These are phyloP conservation scores for Sebastes hubbsi DNA, from an alignment of 2,797 vertebrate genomes.

Conservation along the genomic window DNA sequence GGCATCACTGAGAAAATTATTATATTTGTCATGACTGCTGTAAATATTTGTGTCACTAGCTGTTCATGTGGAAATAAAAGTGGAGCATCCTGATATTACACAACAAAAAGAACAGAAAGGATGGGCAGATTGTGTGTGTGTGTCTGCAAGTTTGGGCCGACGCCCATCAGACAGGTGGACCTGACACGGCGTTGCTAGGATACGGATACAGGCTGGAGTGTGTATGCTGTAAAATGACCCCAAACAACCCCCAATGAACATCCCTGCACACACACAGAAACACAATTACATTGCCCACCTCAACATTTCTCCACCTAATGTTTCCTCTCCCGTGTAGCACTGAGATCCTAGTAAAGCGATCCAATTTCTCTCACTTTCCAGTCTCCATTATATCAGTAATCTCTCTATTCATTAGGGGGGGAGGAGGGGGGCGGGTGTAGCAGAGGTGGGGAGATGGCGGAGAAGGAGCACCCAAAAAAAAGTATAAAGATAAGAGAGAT, in stretches of 20 bases:
- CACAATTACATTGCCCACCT: slow-evolving; percentile 46
- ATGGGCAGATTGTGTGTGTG: slow-evolving; percentile 3
- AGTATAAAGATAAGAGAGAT: slow-evolving; percentile 23
- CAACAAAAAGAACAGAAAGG: background rate
- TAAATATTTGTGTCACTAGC: background rate
- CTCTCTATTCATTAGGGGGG: slow-evolving; percentile 52
- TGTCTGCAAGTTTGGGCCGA: slow-evolving; percentile 34
- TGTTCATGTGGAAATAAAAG: background rate
- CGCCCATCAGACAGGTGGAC: slow-evolving; percentile 60
- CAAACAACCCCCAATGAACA: slow-evolving; percentile 39
- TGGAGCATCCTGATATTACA: background rate
- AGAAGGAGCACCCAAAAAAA: background rate
- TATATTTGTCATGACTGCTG: background rate
- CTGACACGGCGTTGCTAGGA: slow-evolving; percentile 66
- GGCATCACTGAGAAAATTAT: background rate
- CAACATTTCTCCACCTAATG: slow-evolving; percentile 14
- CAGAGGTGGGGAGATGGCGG: slow-evolving; percentile 1
- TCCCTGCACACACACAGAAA: slow-evolving; percentile 22
- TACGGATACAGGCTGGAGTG: slow-evolving; percentile 45
- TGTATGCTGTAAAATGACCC: slow-evolving; percentile 42
- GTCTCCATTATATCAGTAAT: slow-evolving; percentile 49
- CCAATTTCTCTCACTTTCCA: slow-evolving; percentile 44
- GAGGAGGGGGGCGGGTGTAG: background rate
- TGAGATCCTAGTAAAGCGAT: slow-evolving; percentile 27
- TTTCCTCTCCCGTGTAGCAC: slow-evolving; percentile 27